phyloP scores from a whole-genome alignment of 2,797 vertebrate species.

The Sebastes cheni region DNA sequence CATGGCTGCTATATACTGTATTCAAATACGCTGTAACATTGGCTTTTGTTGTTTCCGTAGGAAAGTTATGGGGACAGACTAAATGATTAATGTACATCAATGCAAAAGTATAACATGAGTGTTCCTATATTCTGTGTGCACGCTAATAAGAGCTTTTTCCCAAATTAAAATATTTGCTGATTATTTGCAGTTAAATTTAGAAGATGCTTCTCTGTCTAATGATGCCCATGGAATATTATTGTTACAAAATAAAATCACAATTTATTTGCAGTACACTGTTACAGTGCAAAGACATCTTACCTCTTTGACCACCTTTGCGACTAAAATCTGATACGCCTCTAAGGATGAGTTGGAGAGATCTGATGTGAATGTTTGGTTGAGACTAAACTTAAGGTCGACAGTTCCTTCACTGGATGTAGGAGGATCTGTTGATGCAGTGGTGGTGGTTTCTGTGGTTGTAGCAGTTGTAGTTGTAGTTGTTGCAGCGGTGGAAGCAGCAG shows the following conservation, averaged over 20 bases:
- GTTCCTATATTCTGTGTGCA: background rate
- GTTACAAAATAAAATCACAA: background rate
- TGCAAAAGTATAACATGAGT: background rate
- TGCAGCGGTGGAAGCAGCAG: background rate
- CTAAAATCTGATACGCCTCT: constrained; percentile 4
- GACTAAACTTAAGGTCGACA: constrained; percentile 24
- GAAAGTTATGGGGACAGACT: background rate
- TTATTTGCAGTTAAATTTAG: background rate
- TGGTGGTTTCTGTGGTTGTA: background rate
- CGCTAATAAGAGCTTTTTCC: background rate
- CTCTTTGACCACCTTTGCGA: background rate
- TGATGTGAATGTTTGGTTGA: constrained; percentile 1
- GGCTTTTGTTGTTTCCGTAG: background rate
- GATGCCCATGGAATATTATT: background rate
- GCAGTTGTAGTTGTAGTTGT: background rate
- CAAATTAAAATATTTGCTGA: background rate
- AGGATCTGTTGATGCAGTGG: constrained; percentile 24
- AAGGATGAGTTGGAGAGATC: constrained; percentile 12
- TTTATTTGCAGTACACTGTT: background rate
- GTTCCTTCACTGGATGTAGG: constrained; percentile 35
- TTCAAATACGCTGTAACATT: background rate
- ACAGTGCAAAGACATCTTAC: constrained; percentile 27
- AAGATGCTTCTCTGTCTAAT: background rate
- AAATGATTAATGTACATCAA: background rate
- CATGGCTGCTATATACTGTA: background rate